phyloP scores from a whole-genome alignment of 2,888 invertebrate genomes.

The Drosophila aldrichi region DNA sequence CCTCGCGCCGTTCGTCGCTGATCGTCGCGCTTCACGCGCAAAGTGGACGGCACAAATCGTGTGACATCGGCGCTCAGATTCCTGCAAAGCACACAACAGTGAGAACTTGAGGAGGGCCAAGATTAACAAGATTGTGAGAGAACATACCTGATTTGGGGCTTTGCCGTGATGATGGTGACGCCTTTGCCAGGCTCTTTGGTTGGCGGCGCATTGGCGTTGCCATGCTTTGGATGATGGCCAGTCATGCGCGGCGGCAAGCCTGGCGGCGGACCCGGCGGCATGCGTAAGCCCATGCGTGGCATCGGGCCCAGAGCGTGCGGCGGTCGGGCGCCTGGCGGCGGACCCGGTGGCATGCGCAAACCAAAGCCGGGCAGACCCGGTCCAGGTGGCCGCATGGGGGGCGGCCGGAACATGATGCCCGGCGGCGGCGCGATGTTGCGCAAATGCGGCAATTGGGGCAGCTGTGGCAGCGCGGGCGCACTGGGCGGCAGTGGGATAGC shows the following conservation, averaged over 20 bases:
- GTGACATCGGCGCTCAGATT: conserved; percentile 97
- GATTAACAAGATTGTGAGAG: background rate
- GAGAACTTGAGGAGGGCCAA: background rate
- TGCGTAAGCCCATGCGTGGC: conserved; percentile 82
- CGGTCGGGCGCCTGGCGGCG: conserved; percentile 84
- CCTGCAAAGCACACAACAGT: conserved; percentile 54
- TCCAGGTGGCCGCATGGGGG: conserved; percentile 86
- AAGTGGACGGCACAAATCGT: conserved; percentile 96
- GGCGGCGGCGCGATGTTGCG: conserved; percentile 85
- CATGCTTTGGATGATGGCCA: conserved; percentile 87
- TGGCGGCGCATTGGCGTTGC: conserved; percentile 73
- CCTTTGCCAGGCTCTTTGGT: conserved; percentile 88
- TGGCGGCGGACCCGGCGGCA: conserved; percentile 86
- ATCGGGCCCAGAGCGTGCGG: conserved; percentile 70
- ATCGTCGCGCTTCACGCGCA: conserved; percentile 95
- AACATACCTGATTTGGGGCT: conserved; percentile 94
- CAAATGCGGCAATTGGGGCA: conserved; percentile 84
- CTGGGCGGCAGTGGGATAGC: conserved; percentile 77
- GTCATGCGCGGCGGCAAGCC: conserved; percentile 88
- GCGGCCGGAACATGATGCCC: conserved; percentile 87
- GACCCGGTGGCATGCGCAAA: conserved; percentile 85
- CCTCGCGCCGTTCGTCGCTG: conserved; percentile 86
- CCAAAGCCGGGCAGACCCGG: conserved; percentile 78
- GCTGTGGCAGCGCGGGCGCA: conserved; percentile 68
- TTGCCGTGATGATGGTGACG: conserved; percentile 96